phyloP scores from a whole-genome alignment of 1,140 invertebrate species.

The Polypedilum vanderplanki region DNA sequence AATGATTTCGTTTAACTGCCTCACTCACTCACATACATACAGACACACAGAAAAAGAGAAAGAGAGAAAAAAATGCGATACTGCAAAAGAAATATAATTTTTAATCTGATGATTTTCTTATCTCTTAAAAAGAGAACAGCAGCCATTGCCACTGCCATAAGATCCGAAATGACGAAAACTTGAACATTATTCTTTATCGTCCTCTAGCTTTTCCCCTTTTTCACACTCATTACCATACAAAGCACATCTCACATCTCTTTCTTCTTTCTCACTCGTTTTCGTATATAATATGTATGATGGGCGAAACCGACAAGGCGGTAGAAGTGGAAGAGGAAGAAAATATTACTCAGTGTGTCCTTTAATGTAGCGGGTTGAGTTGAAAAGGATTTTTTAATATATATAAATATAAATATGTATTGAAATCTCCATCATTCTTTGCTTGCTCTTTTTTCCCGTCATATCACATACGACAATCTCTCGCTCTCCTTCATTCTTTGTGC shows the following conservation, averaged over 20 bases:
- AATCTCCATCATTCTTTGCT: conserved; percentile 25
- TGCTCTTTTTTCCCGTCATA: neutral
- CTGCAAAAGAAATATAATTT: conserved; percentile 6
- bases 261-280: too few species aligned
- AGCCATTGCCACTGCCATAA: neutral
- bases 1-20: neutral
- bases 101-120: conserved; percentile 29
- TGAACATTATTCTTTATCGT: conserved; percentile 25
- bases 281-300: too few species aligned
- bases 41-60: too few species aligned
- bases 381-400: conserved; percentile 4
- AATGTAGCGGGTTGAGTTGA: neutral
- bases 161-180: conserved; percentile 20
- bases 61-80: neutral
- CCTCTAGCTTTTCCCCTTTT: conserved; percentile 6
- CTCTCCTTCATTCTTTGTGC: neutral
- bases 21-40: neutral
- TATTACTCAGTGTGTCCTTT: neutral
- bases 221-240: neutral
- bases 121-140: neutral
- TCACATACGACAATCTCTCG: neutral
- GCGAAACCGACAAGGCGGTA: too few species aligned
- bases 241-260: conserved; percentile 3
- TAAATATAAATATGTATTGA: conserved; percentile 23
- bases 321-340: neutral